Base-by-base conservation (phyloP, 2,113 vertebrate genomes). In the Pagrus major region DNA sequence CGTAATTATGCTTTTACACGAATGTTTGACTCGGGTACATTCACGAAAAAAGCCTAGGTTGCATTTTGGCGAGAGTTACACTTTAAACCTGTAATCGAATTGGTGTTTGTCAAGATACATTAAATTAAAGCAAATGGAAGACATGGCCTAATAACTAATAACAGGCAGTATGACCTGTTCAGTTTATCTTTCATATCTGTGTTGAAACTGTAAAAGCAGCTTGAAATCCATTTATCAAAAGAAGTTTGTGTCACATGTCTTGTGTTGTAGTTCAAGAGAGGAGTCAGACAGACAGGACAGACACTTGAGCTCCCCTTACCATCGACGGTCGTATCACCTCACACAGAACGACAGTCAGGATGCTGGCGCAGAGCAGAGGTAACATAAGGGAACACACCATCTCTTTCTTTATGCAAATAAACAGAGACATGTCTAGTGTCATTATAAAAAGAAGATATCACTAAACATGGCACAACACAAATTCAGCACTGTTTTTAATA, bases 281-380 rank as follows among this genome's bases (percentile, higher is more conserved):
- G 97, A 98, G 27, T 87, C 96, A n/a, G n/a, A n/a, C n/a, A n/a
- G 37, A 96, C n/a, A 97, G 86, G 97, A 98, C 84, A 96, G 97
- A 78, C 97, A 96, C 84, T 93, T 97, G 91, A 96, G 93, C 71
- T 95, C 97, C 31, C 95, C 96, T 14, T 99, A 96, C 82, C 97
- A 97, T 61, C 94, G 96, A 6, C 97, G 95, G 88, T 95, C 96
- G 68, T 98, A 97, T 79, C 97, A 97, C 82, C 91, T 94, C 16
- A 89, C 96, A 16, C 97, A 97, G 83, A 97, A 96, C 0, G 97
- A 99, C 90, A 97, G 96, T 85, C 97, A 97, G 91, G 98, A 98
- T 8, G 94, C 95, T 21, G 98, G 96, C 46, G 96, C 96, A 0
- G 97, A 98, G 23, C 97, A 98, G 91, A 99, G 98, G 98, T 99